phyloP scores from a whole-genome alignment of 2,888 invertebrate genomes.

The Leuctra nigra region DNA sequence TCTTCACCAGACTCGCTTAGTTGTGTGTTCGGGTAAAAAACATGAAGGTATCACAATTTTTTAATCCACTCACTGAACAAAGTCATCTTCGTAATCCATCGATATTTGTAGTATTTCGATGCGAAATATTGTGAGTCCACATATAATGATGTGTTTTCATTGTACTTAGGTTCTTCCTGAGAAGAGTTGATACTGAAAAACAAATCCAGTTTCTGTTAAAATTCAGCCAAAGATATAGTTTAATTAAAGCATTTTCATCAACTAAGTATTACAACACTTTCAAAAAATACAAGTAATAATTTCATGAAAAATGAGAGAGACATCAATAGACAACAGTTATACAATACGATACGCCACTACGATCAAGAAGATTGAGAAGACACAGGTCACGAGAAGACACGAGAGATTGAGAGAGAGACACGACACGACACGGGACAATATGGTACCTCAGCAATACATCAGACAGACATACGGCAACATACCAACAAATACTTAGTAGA shows the following conservation, averaged over 20 bases:
- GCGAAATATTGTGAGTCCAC: neutral
- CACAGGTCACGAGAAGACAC: neutral
- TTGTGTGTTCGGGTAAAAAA: neutral
- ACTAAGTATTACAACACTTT: neutral
- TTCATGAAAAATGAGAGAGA: too few relatives aligned
- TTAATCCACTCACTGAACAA: neutral
- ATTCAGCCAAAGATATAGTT: neutral
- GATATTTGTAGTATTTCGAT: too few relatives aligned
- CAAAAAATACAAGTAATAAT: neutral
- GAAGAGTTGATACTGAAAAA: conserved; percentile 45
- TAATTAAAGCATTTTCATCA: neutral
- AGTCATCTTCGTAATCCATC: conserved; percentile 1
- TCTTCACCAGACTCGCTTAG: too few relatives aligned
- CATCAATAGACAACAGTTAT: too few relatives aligned
- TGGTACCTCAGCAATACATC: neutral
- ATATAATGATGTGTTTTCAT: neutral
- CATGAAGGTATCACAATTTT: conserved; percentile 1
- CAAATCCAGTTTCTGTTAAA: conserved; percentile 16
- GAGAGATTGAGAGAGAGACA: neutral
- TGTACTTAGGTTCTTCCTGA: conserved; percentile 40
- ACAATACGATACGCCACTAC: neutral
- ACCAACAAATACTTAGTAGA: neutral
- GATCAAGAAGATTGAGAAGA: neutral
- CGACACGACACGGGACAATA: neutral
- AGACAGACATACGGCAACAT: neutral